Conservation (phyloP, 2,888 invertebrate species). For the Coelogynopora nodosa region DNA sequence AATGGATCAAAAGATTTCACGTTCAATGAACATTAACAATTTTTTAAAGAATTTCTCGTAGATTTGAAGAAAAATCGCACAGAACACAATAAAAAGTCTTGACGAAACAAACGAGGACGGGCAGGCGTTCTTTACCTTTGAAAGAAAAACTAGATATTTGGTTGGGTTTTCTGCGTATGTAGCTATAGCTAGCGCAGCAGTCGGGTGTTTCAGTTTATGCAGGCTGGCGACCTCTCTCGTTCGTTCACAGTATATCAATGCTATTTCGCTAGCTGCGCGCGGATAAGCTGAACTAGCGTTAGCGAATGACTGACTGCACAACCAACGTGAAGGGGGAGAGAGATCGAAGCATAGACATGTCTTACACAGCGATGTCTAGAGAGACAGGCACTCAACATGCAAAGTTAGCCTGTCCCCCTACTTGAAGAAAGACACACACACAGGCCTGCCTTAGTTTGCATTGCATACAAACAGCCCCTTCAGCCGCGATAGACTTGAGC, state of each 20-base stretch:
- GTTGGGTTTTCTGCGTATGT: constrained; percentile 22
- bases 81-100: neutral
- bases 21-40: too few species aligned
- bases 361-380: neutral
- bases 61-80: neutral
- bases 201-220: constrained; percentile 15
- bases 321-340: neutral
- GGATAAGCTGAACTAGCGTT: constrained; percentile 1
- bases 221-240: constrained; percentile 13
- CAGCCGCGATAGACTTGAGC: neutral
- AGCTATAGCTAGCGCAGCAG: neutral
- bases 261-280: constrained; percentile 1
- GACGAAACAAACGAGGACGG: neutral
- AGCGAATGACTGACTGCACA: constrained; percentile 25
- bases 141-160: constrained; percentile 8
- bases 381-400: neutral
- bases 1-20: too few species aligned
- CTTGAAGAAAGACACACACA: neutral
- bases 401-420: neutral
- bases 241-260: neutral
- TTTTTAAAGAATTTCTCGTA: neutral
- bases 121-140: neutral
- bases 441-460: neutral
- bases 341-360: neutral
- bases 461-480: neutral